These are phyloP conservation scores for Chaitophorus viminalis DNA, from an alignment of 2,888 invertebrate species.

Conservation along the genomic window DNA sequence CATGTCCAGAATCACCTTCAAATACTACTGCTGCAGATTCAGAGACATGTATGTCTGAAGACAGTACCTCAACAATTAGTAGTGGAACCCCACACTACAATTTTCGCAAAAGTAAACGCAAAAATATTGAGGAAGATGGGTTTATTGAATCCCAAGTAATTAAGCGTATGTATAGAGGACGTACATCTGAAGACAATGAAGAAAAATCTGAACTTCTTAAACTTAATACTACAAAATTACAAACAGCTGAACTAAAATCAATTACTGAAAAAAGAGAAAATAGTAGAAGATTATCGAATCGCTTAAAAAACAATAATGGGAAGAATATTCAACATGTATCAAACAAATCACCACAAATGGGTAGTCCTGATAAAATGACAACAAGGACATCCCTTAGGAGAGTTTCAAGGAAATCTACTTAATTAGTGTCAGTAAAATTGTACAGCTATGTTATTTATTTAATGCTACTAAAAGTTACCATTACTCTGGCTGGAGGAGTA, in stretches of 20 bases:
- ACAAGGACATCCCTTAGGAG: conserved; percentile 40
- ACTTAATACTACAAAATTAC: neutral
- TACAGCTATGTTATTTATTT: conserved; percentile 21
- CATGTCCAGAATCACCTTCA: conserved; percentile 46
- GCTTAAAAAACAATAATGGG: conserved; percentile 33
- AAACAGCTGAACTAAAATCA: conserved; percentile 29
- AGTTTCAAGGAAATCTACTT: conserved; percentile 44
- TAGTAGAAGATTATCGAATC: conserved; percentile 51
- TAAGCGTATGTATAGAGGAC: conserved; percentile 58
- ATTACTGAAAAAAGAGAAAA: conserved; percentile 5
- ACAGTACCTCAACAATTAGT: conserved; percentile 56
- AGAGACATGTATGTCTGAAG: conserved; percentile 56
- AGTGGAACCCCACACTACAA: conserved; percentile 58
- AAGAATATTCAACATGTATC: conserved; percentile 30
- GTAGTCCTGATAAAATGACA: conserved; percentile 6
- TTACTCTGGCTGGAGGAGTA: conserved; percentile 30
- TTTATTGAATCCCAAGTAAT: conserved; percentile 60
- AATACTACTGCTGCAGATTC: conserved; percentile 42
- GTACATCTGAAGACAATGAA: conserved; percentile 33
- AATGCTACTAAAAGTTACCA: conserved; percentile 55
- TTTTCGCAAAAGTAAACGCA: conserved; percentile 57
- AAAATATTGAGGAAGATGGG: conserved; percentile 52
- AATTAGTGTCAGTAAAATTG: neutral
- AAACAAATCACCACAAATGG: conserved; percentile 34
- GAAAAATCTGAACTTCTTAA: conserved; percentile 44